Evolutionary conservation across 2,888 invertebrate species (phyloP).

Genomic region (Sarcophaga caerulescens): DNA sequence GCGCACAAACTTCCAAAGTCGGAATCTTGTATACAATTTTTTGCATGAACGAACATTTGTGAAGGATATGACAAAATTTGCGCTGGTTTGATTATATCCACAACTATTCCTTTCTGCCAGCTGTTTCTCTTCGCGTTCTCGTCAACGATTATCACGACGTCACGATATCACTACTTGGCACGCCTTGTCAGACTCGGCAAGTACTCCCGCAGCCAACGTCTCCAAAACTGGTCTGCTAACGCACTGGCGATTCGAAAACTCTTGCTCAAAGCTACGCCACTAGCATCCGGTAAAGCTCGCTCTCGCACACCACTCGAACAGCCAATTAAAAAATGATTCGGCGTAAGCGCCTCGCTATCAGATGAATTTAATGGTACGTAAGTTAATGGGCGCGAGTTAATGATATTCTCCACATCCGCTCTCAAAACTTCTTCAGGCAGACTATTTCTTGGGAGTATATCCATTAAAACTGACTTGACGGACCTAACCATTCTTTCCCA

Average conservation of each 20-base stretch:
- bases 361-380: neutral
- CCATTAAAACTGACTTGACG: slow-evolving; percentile 58
- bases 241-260: slow-evolving; percentile 46
- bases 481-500: slow-evolving; percentile 67
- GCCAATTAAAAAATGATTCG: slow-evolving; percentile 61
- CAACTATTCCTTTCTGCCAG: slow-evolving; percentile 44
- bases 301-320: slow-evolving; percentile 56
- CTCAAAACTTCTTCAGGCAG: slow-evolving; percentile 56
- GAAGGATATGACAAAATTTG: too few relatives aligned
- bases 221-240: slow-evolving; percentile 55
- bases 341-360: slow-evolving; percentile 58
- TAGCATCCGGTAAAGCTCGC: slow-evolving; percentile 27
- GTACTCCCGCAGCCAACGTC: slow-evolving; percentile 52
- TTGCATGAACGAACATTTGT: too few relatives aligned
- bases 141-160: slow-evolving; percentile 63
- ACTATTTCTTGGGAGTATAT: slow-evolving; percentile 35
- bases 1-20: too few relatives aligned
- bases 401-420: slow-evolving; percentile 23
- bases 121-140: slow-evolving; percentile 49
- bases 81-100: too few relatives aligned
- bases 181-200: slow-evolving; percentile 44
- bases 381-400: too few relatives aligned
- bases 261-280: slow-evolving; percentile 50
- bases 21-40: too few relatives aligned
- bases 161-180: slow-evolving; percentile 49